Evolutionary conservation across 2,888 invertebrate genomes (phyloP).

Genomic region (Drosophila differens): DNA sequence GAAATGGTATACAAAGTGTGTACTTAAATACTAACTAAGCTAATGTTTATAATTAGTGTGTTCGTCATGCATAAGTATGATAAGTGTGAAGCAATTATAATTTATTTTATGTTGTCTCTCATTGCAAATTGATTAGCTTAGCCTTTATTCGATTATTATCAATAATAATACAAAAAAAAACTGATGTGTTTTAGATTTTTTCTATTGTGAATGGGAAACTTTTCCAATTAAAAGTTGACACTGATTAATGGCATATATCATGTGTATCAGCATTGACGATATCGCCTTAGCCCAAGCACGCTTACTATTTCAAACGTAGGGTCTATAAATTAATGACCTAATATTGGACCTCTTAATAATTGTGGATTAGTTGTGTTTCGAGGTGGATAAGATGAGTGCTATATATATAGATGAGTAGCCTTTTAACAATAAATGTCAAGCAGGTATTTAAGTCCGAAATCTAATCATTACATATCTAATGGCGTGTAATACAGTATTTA

Average conservation of each 20-base stretch:
- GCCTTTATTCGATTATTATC: conserved; percentile 31
- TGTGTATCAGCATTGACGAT: conserved; percentile 16
- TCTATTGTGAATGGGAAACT: conserved; percentile 16
- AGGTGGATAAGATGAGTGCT: not conserved
- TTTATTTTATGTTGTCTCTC: conserved; percentile 17
- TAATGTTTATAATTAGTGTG: not conserved
- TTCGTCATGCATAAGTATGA: conserved; percentile 12
- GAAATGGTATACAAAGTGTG: not conserved
- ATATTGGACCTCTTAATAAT: conserved; percentile 13
- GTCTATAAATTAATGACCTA: conserved; percentile 2
- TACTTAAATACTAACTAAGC: not conserved
- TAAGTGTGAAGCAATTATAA: conserved; percentile 33
- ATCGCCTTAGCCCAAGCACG: conserved; percentile 1
- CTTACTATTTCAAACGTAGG: conserved; percentile 4
- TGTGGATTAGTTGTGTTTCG: not conserved
- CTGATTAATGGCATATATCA: conserved; percentile 48
- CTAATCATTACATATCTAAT: not conserved
- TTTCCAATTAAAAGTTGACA: conserved; percentile 44
- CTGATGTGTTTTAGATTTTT: conserved; percentile 14
- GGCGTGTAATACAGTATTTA: not conserved
- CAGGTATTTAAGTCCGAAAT: not conserved
- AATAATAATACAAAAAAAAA: conserved; percentile 9
- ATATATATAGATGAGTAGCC: not conserved
- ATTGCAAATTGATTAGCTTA: conserved; percentile 33
- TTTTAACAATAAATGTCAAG: not conserved